These are phyloP conservation scores for Piliocolobus tephrosceles DNA, from an alignment of 2,113 vertebrate species.

Conservation along the genomic window DNA sequence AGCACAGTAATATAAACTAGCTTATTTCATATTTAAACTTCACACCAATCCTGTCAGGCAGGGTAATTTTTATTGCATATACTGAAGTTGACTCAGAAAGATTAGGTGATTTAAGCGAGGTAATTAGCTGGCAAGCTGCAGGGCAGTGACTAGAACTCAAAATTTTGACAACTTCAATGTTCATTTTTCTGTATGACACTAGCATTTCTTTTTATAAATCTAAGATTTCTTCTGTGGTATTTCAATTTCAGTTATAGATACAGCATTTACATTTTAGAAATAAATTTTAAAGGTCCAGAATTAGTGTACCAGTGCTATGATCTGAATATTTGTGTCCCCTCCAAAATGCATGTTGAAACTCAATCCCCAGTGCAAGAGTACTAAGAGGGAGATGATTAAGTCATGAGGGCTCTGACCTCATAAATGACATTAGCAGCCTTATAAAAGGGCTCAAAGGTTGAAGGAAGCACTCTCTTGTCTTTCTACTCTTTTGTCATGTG, in stretches of 20 bases:
- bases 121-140: not conserved
- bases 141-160: not conserved
- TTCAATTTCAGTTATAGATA: not conserved
- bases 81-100: not conserved
- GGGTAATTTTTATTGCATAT: not conserved
- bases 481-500: not conserved
- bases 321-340: not conserved
- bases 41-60: not conserved
- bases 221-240: not conserved
- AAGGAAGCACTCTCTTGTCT: not conserved
- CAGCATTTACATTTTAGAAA: not conserved
- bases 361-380: not conserved
- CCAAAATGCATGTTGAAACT: not conserved
- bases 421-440: not conserved
- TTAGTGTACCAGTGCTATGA: not conserved
- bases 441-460: not conserved
- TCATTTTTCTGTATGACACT: slow-evolving; percentile 3
- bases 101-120: not conserved
- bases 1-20: not conserved
- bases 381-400: not conserved
- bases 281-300: not conserved
- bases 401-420: not conserved
- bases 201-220: not conserved
- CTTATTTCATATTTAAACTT: slow-evolving; percentile 27
- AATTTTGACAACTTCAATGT: not conserved